Conservation (phyloP, 2,888 invertebrate species). For the Eupelmus urozonus region DNA sequence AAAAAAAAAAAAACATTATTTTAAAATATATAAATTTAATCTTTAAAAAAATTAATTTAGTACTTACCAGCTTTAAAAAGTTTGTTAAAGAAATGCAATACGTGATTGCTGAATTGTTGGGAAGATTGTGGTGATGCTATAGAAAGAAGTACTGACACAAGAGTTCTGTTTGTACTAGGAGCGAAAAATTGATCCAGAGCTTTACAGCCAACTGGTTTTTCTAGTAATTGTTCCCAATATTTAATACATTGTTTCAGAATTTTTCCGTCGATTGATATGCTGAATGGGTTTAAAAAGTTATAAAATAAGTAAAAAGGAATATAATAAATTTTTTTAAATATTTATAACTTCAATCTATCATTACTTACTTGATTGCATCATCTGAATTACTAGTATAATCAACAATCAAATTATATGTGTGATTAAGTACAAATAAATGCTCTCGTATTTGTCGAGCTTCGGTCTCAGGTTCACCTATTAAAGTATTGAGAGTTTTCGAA, state of each 20-base stretch:
- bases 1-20: not conserved
- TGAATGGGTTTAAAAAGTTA: conserved; percentile 56
- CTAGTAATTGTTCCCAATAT: conserved; percentile 92
- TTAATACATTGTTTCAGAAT: conserved; percentile 85
- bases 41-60: conserved; percentile 64
- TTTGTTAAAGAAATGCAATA: conserved; percentile 89
- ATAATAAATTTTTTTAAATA: not conserved
- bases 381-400: conserved; percentile 79
- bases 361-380: conserved; percentile 70
- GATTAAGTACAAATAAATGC: conserved; percentile 82
- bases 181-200: conserved; percentile 91
- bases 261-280: conserved; percentile 80
- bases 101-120: conserved; percentile 85
- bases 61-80: conserved; percentile 84
- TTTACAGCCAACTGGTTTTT: conserved; percentile 88
- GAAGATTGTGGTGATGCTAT: conserved; percentile 87
- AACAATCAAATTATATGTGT: conserved; percentile 84
- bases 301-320: not conserved
- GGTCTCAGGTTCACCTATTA: conserved; percentile 82
- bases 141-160: conserved; percentile 89
- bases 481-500: conserved; percentile 81
- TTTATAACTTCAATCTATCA: not conserved
- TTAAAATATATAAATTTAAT: not conserved
- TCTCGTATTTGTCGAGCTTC: conserved; percentile 83
- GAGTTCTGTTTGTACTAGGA: conserved; percentile 82